Evolutionary conservation across 2,888 invertebrate genomes (phyloP), one percentile per base, ranked within the genome.

Genomic region (Chelonus formosanus): DNA sequence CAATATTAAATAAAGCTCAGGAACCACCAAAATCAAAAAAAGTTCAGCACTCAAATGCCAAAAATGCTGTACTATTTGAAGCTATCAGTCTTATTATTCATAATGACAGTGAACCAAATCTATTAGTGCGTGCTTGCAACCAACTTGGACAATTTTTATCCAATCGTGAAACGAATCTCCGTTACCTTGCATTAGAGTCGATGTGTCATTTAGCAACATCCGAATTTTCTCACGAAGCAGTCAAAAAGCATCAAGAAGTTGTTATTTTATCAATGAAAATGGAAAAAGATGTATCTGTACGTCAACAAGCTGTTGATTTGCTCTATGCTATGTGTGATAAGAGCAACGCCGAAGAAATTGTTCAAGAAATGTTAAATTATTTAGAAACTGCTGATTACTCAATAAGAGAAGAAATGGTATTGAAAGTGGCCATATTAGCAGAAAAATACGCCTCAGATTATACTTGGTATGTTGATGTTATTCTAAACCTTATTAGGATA

Each of bases 251-350:
- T 83, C 98, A 99, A 85, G 98, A 99, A 86, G 98, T 98, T 55
- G 98, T 99, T 55, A 98, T 99, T 77, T 89, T 97, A 61, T 98
- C 99, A 3, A 94, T 99, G 90, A 99, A 99, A 89, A 98, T 97
- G 91, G 98, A 98, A 84, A 94, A 98, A 78, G 98, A 98, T 87
- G 97, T 98, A 0, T 97, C 97, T 52, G 98, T 99, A 2, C 89
- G 98, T 73, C 98, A 98, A 83, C 93, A 98, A 84, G 98, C 98
- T 61, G 98, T 99, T 3, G 99, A 99, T 86, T 87, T 99, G 67
- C 86, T 99, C 3, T 99, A 99, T 86, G 99, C 99, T 50, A 99
- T 99, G 99, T 99, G 99, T 86, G 99, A 99, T 86, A 94, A 97
- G 81, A 95, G 95, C 74, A 99, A 99, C 86, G 97, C 98, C 32